Evolutionary conservation across 2,797 vertebrate genomes (phyloP).

Genomic region (Harpagifer antarcticus): DNA sequence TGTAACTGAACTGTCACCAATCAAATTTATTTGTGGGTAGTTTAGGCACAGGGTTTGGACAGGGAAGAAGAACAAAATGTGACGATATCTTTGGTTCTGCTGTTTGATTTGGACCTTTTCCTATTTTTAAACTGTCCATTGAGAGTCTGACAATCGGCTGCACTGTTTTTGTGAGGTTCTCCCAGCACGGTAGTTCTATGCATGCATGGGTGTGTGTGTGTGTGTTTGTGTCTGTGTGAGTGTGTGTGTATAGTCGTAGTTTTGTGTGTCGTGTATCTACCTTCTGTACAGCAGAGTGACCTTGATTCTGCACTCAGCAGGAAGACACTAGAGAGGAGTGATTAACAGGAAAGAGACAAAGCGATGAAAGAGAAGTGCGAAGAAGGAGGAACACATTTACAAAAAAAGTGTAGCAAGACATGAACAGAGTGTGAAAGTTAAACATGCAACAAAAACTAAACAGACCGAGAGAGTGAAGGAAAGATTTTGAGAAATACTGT

Average conservation of each 20-base stretch:
- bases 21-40: constrained; percentile 23
- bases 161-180: constrained; percentile 29
- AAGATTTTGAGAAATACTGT: constrained; percentile 36
- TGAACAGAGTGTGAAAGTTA: constrained; percentile 57
- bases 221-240: constrained; percentile 31
- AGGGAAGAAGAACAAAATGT: not conserved
- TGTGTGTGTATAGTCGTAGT: constrained; percentile 36
- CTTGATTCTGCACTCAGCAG: constrained; percentile 76
- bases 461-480: constrained; percentile 25
- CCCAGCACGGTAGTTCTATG: constrained; percentile 8
- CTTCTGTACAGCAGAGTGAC: constrained; percentile 70
- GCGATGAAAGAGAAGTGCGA: constrained; percentile 36
- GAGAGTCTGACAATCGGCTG: not conserved
- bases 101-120: not conserved
- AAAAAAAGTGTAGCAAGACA: constrained; percentile 26
- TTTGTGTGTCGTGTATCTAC: constrained; percentile 65
- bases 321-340: constrained; percentile 73
- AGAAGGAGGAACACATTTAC: constrained; percentile 39
- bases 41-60: not conserved
- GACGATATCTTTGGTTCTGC: not conserved
- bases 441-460: constrained; percentile 34
- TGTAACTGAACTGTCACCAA: not conserved
- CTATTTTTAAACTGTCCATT: too few relatives aligned
- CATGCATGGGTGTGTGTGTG: constrained; percentile 13
- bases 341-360: constrained; percentile 69